Evolutionary conservation across 2,797 vertebrate genomes (phyloP), one percentile per base, ranked within the genome.

Genomic region (Eulemur albifrons): DNA sequence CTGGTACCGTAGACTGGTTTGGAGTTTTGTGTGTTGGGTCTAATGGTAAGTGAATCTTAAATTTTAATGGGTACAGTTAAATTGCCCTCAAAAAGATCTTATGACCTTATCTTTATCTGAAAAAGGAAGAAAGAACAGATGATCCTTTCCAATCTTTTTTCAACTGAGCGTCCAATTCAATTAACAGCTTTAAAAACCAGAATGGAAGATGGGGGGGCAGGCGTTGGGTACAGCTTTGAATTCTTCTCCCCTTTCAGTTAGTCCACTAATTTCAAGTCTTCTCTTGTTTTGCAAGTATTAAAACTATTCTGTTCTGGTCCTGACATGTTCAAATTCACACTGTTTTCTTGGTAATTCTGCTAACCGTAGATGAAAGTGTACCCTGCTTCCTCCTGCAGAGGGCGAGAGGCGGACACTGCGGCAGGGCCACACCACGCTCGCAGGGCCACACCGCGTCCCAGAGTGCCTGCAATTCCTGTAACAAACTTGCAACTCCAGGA

Each of bases 31-130:
- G 40, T 83, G 10, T 52, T 40, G 38, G 70, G 77, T 88, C 95
- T 76, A 93, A 93, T 27, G 14, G 52, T 43, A 69, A 32, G 65
- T 84, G 90, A 54, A 82, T 79, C 90, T 93, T n/a, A 82, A 40
- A 48, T 82, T 65, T 38, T 35, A 87, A 52, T 17, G 35, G 73
- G 54, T 14, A 54, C 2, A 48, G 61, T 30, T 38, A 57, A 18
- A 59, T 0, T 84, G 48, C 30, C 38, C 65, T 85, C 21, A 48
- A 43, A 88, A 73, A 87, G 25, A 83, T 73, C 35, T 73, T 54
- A 54, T 2, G 32, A 63, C 21, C 25, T 45, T 45, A 76, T 76
- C 25, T 70, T 93, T 57, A 69, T 32, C 35, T 35, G 59, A 57
- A 88, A 88, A 30, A 69, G 54, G 25, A 95, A 21, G 65, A 4